A percentile compares a stretch with the other conserved stretches of the same genome.
Conservation (phyloP, 2,113 vertebrate genomes). For the Vombatus ursinus region DNA sequence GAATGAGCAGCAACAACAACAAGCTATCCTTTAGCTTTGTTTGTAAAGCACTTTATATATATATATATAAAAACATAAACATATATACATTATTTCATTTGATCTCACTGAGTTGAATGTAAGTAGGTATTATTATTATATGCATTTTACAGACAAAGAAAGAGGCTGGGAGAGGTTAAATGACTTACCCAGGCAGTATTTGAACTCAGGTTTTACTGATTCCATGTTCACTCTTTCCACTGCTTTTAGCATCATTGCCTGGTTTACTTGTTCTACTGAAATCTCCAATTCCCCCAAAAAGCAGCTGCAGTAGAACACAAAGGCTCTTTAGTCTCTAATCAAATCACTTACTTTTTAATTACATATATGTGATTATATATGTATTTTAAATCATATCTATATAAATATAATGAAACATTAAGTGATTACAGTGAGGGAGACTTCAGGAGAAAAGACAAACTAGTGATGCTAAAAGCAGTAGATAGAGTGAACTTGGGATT, state of each 20-base stretch:
- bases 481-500: neutral
- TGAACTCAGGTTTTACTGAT: neutral
- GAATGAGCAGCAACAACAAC: neutral
- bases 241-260: neutral
- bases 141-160: neutral
- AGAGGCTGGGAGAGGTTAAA: neutral
- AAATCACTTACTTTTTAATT: neutral
- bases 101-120: neutral
- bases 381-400: neutral
- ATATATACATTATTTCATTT: neutral
- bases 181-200: neutral
- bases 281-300: neutral
- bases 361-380: neutral
- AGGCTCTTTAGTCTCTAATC: neutral
- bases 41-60: neutral
- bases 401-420: neutral
- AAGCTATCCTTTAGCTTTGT: neutral
- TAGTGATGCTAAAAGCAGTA: neutral
- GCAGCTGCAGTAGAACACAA: neutral
- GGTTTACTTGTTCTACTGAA: neutral
- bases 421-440: neutral
- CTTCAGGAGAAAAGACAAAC: neutral
- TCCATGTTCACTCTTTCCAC: neutral
- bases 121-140: neutral
- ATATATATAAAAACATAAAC: too few relatives aligned